phyloP scores from a whole-genome alignment of 2,797 vertebrate genomes.

The Sarcoramphus papa region DNA sequence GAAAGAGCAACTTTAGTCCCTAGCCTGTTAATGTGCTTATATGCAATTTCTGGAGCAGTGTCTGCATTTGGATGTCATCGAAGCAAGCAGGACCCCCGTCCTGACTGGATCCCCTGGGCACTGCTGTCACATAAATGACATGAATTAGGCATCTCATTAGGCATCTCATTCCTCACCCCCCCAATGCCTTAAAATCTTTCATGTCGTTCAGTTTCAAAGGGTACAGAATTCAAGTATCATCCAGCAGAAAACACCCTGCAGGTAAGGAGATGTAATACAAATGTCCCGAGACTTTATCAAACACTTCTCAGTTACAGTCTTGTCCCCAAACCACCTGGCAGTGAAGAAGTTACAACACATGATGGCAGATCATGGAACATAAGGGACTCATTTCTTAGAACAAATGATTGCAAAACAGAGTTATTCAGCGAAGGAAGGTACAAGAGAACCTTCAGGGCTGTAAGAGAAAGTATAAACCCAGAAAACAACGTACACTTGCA shows the following conservation, averaged over 20 bases:
- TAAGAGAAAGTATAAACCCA: not conserved
- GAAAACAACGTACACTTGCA: not conserved
- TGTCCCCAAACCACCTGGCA: not conserved
- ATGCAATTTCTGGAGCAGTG: not conserved
- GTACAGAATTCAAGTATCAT: not conserved
- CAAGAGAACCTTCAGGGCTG: not conserved
- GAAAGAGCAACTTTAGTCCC: not conserved
- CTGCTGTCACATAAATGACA: not conserved
- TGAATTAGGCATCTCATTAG: not conserved
- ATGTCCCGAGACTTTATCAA: not conserved
- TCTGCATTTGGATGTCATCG: not conserved
- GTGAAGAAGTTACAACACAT: not conserved
- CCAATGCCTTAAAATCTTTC: not conserved
- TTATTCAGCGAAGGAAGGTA: not conserved
- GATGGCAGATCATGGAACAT: not conserved
- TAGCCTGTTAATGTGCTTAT: not conserved
- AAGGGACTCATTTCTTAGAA: not conserved
- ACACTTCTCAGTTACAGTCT: not conserved
- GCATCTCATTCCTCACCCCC: not conserved
- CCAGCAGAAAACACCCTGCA: not conserved
- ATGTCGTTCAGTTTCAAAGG: not conserved
- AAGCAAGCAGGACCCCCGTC: not conserved
- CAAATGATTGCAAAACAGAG: not conserved
- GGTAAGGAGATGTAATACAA: not conserved
- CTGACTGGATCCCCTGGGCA: not conserved